phyloP scores from a whole-genome alignment of 92 coral and sea anemone species.

The Zoanthus sociatus region DNA sequence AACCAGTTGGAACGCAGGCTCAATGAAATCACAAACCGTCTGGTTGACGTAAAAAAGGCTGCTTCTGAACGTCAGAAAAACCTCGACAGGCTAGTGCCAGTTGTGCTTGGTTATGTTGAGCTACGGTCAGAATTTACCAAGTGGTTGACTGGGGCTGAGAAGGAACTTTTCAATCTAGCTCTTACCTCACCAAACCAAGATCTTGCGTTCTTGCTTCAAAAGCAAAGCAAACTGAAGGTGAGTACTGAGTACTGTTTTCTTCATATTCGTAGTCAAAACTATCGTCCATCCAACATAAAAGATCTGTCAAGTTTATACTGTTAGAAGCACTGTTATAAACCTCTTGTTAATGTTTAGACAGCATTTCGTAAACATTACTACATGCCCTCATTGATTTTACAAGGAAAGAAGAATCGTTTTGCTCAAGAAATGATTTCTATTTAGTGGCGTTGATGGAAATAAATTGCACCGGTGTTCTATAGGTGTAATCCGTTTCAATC shows the following conservation, averaged over 20 bases:
- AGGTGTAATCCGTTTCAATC: too few species aligned
- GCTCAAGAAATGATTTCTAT: too few species aligned
- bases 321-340: too few species aligned
- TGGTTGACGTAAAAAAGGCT: constrained; percentile 74
- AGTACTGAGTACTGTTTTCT: not conserved
- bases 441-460: too few species aligned
- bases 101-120: constrained; percentile 81
- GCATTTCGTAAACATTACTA: too few species aligned
- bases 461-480: too few species aligned
- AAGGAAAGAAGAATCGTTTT: too few species aligned
- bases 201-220: constrained; percentile 74
- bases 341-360: too few species aligned
- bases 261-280: too few species aligned
- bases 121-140: constrained; percentile 76
- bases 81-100: constrained; percentile 83
- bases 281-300: too few species aligned
- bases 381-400: too few species aligned
- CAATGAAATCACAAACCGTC: constrained; percentile 77
- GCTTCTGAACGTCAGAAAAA: constrained; percentile 82
- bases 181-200: constrained; percentile 71
- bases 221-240: constrained; percentile 87
- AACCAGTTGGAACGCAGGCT: constrained; percentile 78
- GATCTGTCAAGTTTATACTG: too few species aligned
- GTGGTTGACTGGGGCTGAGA: constrained; percentile 85
- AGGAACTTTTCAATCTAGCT: constrained; percentile 73